phyloP scores from a whole-genome alignment of 64 coral and sea anemone species.

The Montipora capricornis region DNA sequence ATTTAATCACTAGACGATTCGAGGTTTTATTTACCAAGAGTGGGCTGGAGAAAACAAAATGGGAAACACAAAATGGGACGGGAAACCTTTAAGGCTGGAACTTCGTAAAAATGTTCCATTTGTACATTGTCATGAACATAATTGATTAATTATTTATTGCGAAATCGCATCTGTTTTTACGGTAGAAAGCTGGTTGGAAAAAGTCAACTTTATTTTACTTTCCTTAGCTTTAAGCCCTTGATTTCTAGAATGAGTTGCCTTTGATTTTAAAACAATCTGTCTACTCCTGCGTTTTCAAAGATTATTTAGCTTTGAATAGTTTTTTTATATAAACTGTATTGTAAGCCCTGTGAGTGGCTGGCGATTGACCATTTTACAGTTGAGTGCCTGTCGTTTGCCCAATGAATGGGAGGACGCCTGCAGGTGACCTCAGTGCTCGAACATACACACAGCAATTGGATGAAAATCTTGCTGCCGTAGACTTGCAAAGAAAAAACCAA shows the following conservation, averaged over 20 bases:
- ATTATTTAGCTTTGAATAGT: no score
- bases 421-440: no score
- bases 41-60: neutral
- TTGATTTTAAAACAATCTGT: neutral
- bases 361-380: no score
- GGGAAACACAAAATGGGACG: neutral
- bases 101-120: conserved; percentile 28
- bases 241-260: neutral
- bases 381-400: no score
- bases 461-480: no score
- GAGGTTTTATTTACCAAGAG: neutral
- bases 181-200: neutral
- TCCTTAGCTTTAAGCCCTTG: neutral
- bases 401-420: no score
- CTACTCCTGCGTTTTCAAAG: neutral
- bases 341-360: no score
- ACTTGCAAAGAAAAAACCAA: no score
- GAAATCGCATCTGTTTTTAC: conserved; percentile 8
- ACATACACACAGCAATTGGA: no score
- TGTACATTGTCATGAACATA: conserved; percentile 32
- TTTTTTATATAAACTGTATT: no score
- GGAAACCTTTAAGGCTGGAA: neutral
- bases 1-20: neutral
- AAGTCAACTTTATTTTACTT: neutral
- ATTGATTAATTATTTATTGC: conserved; percentile 42